Evolutionary conservation across 2,797 vertebrate genomes (phyloP), one percentile per base, ranked within the genome.

Genomic region (Otus scops): DNA sequence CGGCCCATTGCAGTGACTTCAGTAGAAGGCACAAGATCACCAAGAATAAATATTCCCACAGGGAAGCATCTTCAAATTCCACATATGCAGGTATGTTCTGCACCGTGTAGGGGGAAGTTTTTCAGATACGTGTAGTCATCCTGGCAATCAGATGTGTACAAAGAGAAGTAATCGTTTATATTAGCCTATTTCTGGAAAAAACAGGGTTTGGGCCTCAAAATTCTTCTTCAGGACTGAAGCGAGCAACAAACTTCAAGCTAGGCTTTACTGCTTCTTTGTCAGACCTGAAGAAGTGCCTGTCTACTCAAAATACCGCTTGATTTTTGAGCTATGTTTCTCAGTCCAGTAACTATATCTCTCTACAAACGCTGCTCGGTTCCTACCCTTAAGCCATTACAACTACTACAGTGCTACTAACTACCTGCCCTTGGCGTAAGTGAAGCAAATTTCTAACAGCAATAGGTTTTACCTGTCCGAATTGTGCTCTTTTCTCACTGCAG

Each of bases 291-390:
- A 82, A 86, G 34, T 48, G 38, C 32, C 57, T 34, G 4, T 32
- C 24, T 18, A 12, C 18, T 64, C 54, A 82, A 73, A 92, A 88
- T 56, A 60, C 50, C 36, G 11, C 47, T 82, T 77, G 32, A 0
- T 41, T 83, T 87, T 78, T 79, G 38, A 92, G 13, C 23, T 60
- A 2, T 34, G 21, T 80, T 77, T 81, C 79, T 85, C 65, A 92
- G 79, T 9, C 10, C 43, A 22, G 36, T 38, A 80, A 83, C 11
- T 59, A 17, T 21, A 17, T 21, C 23, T 73, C 41, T 39, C 53
- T n/a, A 53, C 53, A 69, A 85, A 57, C n/a, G 24, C 67, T 38
- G 50, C 57, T 51, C 0, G 0, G 16, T 20, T 86, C 30, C 47
- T 54, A 11, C 45, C 61, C 45, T 81, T 76, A 74, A 93, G 38